Base-by-base conservation (phyloP, 2,888 invertebrate species). In the Agrilus biguttatus region DNA sequence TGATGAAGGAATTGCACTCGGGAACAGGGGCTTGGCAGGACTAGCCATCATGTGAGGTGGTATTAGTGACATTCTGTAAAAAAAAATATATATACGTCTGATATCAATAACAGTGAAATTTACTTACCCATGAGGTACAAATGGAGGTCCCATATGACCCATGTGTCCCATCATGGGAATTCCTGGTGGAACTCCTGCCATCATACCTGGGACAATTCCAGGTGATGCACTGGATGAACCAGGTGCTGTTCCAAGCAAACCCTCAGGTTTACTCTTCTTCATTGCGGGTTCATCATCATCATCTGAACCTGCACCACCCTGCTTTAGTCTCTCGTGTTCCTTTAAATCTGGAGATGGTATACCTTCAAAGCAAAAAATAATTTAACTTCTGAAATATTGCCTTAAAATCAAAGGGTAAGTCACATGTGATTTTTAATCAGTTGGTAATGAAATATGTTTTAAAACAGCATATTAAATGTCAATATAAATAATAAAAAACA, bases 311-410 rank as follows among this genome's bases (percentile, higher is more conserved):
- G 76, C 75, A 62, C 73, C 67, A 52, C 62, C 65, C 40, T 62
- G 62, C 63, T 89, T 86, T 63, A 88, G 86, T 56, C 83, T 78
- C 69, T 96, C 95, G 69, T 96, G 96, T 62, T 92, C 91, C 63
- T 85, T 85, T 49, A 93, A 66, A 72, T 97, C 96, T 57, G 87
- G 89, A 43, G 88, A 80, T 28, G 98, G 98, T 60, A 98, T 97
- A 55, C 66, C 66, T 66, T 48, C 38, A 10, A 10, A 4, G 10
- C 28, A 28, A 28, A 28, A 28, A 28, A 10, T 28, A 4, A 21
- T 28, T 32, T 40, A 21, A 14, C 12, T 21, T 10, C 40, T 38
- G 7, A 42, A 14, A 23, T 23, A 4, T 4, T 17, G 17, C 17
- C 17, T n/a, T n/a, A n/a, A 17, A 17, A 17, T 17, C 17, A 17